Base-by-base conservation (phyloP, 37 sponge, comb jelly and placozoan species). In the Crambe crambe region DNA sequence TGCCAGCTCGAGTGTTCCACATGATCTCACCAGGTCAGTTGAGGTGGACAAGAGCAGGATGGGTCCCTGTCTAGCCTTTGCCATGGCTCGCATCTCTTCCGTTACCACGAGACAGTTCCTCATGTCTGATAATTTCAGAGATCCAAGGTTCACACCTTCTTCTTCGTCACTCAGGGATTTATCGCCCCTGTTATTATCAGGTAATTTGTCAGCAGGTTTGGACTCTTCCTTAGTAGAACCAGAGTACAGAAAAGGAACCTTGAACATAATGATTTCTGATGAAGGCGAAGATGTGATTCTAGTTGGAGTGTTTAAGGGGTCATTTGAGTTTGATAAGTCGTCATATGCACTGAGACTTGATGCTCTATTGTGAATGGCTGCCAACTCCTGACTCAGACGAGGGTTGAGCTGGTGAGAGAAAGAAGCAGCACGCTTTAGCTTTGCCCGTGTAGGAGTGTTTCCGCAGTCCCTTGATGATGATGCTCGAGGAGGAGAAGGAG, bases 1-100 rank as follows among this genome's bases (percentile, higher is more conserved):
- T n/a, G n/a, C n/a, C n/a, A n/a, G n/a, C n/a, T n/a, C n/a, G n/a
- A n/a, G n/a, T n/a, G n/a, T n/a, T n/a, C n/a, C n/a, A n/a, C n/a
- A n/a, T n/a, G n/a, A n/a, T n/a, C 84, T 44, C 54, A 86, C 86
- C 56, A 86, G 43, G n/a, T 79, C 56, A 1, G 75, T 73, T 35
- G 77, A 80, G 1, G 73, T 68, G 1, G 87, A 87, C 37, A 87
- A 56, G 20, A 87, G 62, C 59, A 87, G 54, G n/a, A 87, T 80
- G 32, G 87, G 87, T 30, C 87, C 87, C 42, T 87, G 81, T 30
- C 87, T 67, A 9, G 76, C 80, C 42, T 75, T 68, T 15, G 86
- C 82, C 83, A 90, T 81, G 10, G 58, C 59, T 21, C 71, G 38
- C n/a, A 90, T 56, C 78, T 86, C 91, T 56, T 67, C 30, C n/a